phyloP scores from a whole-genome alignment of 1,140 invertebrate genomes.

The Drosophila tristis region DNA sequence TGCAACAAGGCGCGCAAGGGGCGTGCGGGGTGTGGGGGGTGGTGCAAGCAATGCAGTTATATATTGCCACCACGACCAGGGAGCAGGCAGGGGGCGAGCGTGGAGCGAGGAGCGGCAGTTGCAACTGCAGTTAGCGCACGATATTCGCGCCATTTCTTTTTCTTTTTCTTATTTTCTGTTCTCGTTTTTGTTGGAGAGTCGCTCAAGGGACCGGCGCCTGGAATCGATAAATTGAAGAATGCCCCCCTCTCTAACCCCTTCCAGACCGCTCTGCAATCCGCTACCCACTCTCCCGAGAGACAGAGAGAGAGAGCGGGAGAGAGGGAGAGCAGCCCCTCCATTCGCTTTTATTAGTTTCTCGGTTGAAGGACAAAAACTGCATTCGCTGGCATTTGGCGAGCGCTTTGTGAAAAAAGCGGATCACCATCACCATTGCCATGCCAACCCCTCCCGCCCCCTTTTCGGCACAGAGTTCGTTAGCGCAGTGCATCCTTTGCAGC shows the following conservation, averaged over 20 bases:
- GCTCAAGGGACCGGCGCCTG: conserved; percentile 23
- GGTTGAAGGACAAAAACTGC: conserved; percentile 57
- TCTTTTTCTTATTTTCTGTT: conserved; percentile 6
- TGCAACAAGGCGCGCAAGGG: conserved; percentile 1
- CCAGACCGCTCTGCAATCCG: too few relatives aligned
- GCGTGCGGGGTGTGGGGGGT: neutral
- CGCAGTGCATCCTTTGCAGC: conserved; percentile 30
- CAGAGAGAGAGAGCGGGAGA: conserved; percentile 5
- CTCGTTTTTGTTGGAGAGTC: conserved; percentile 8
- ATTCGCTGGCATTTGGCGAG: conserved; percentile 29
- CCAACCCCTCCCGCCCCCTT: neutral
- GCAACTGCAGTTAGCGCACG: conserved; percentile 44
- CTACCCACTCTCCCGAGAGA: conserved; percentile 1
- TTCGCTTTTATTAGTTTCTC: conserved; percentile 59
- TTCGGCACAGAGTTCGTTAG: conserved; percentile 41
- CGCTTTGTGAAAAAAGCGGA: conserved; percentile 64
- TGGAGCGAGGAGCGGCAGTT: conserved; percentile 1
- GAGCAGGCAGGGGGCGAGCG: neutral
- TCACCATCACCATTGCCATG: conserved; percentile 28
- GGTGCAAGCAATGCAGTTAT: conserved; percentile 36
- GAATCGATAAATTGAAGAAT: conserved; percentile 50
- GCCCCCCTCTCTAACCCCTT: conserved; percentile 9
- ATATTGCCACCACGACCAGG: neutral
- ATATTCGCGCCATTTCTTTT: conserved; percentile 3
- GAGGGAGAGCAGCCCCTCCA: conserved; percentile 2